A percentile compares a stretch with the other conserved stretches of the same genome.
Conservation (phyloP, 2,113 vertebrate genomes). For the Gasterosteus aculeatus region DNA sequence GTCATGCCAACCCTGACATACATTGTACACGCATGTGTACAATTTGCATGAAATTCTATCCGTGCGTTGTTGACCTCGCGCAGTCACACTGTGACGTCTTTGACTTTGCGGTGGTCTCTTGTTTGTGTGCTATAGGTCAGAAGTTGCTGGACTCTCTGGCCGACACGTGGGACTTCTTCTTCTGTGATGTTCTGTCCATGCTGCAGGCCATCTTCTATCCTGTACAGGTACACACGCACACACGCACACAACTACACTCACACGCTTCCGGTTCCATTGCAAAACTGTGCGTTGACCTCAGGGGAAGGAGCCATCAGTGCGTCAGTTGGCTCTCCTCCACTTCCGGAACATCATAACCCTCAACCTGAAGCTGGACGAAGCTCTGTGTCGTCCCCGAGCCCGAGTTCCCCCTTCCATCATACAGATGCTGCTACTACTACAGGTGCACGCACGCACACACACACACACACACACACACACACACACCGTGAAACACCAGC, state of each 20-base stretch:
- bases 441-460: conserved; percentile 78
- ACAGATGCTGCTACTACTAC: conserved; percentile 93
- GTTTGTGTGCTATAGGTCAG: conserved; percentile 84
- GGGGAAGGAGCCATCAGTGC: conserved; percentile 83
- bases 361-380: conserved; percentile 92
- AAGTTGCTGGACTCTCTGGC: conserved; percentile 96
- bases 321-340: conserved; percentile 91
- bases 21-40: background rate
- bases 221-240: conserved; percentile 86
- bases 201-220: conserved; percentile 98
- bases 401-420: conserved; percentile 91
- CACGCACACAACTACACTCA: background rate
- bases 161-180: conserved; percentile 99
- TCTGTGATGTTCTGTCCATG: conserved; percentile 94
- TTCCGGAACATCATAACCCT: conserved; percentile 93
- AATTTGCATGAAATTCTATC: background rate
- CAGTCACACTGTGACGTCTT: background rate
- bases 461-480: conserved; percentile 6
- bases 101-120: background rate
- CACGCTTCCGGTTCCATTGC: background rate
- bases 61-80: background rate
- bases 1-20: background rate
- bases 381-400: conserved; percentile 87
- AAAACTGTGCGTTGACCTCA: conserved; percentile 25
- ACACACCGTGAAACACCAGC: background rate